Evolutionary conservation across 2,888 invertebrate species (phyloP), one percentile per base, ranked within the genome.

Genomic region (Netelia inedita): DNA sequence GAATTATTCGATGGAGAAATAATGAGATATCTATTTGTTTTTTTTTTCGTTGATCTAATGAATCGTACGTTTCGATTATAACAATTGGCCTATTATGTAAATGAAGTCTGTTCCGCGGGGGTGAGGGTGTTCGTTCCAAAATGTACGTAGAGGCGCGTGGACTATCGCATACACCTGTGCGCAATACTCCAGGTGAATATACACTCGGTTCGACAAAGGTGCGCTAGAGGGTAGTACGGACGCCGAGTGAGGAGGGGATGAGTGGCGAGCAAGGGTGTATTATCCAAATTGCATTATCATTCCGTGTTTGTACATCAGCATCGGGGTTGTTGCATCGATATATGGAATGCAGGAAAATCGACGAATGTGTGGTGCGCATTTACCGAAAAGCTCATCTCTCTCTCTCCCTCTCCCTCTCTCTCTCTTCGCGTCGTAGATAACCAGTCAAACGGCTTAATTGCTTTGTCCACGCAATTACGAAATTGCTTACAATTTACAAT

Each of bases 401-500:
- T 61, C 28, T 28, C 69, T 50, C 57, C 41, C 11, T 76, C 41
- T 23, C 61, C 6, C 68, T 50, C 57, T 59, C 21, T 28, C 65
- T 53, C 50, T 69, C 55, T 41, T 88, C 84, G 82, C 87, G 81
- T 85, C 87, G 87, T 87, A 87, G 88, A 89, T 87, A 90, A 88
- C 88, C 90, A 89, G 91, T 91, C 90, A 89, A 92, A 91, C 91
- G 91, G 89, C 89, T 89, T 91, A 92, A 92, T 92, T 92, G 91
- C 91, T 92, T 92, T 91, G 91, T 91, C 90, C 89, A 90, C 89
- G 91, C 91, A 92, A 92, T 92, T 92, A 92, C 91, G 90, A 91
- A 92, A 92, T 92, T 92, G 92, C 92, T 92, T 91, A 91, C 91
- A 91, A 92, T 92, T 92, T 90, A 91, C 92, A 92, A 92, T 92